Base-by-base conservation (phyloP, 2,888 invertebrate species). In the Ichneumoninae sp. region DNA sequence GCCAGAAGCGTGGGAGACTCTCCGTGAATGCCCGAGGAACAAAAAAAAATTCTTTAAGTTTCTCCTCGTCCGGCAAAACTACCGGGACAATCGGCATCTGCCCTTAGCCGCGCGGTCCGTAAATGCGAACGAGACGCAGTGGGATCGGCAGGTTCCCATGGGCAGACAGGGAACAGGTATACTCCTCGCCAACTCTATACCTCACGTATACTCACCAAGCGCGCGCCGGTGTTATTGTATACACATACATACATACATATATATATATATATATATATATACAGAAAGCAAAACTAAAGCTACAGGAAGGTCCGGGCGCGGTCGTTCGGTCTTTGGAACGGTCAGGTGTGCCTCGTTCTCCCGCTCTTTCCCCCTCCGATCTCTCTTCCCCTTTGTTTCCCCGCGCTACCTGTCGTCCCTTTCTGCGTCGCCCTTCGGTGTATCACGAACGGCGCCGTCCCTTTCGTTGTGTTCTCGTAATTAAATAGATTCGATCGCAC, bases 81-180 rank as follows among this genome's bases (percentile, higher is more conserved):
- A 50, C 47, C 36, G 75, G 75, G 75, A 90, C 89, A 90, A 90
- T 90, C 89, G 89, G 90, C 91, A 91, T 90, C 90, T 91, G 90
- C 80, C 80, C 83, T 69, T 83, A 70, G 71, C n/a, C 1, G 30
- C 30, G 10, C n/a, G 47, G 30, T 73, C 65, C 75, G 65, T 65
- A 60, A 63, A 40, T 30, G 73, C 84, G 85, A 86, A 82, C 86
- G 87, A 83, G 82, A 26, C 26, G 78, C 87, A 85, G 76, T 80
- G 87, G 84, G 80, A 82, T 76, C 85, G 86, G 88, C 88, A 87
- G 88, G 77, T 83, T 90, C 89, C 88, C 87, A 88, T 88, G 87
- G 86, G 83, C 54, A 76, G 54, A 63, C 74, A 10, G 57, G 47
- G 86, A 79, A 79, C 89, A 88, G 86, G 88, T 87, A 87, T 85